Base-by-base conservation (phyloP, 1,140 invertebrate genomes). In the Brachionus manjavacas region DNA sequence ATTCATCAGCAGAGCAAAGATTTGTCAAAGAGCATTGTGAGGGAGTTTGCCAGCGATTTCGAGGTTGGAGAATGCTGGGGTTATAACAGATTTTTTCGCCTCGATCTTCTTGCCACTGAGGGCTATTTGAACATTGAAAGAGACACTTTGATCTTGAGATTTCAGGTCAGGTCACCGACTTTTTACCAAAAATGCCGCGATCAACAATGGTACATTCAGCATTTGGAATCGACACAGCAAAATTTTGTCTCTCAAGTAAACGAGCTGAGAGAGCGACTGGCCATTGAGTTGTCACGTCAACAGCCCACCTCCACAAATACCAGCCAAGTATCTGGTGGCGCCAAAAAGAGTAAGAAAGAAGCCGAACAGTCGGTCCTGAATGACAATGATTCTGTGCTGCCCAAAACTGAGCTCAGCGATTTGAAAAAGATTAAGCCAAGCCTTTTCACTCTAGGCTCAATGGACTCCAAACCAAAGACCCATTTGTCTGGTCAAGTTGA, bases 31-130 rank as follows among this genome's bases (percentile, higher is more conserved):
- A 96, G 96, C 88, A 96, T 96, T 86, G 94, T 96, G 8, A 85
- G 91, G 31, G 91, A 92, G 91, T 97, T 96, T 90, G 94, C 95
- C 0, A 96, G 95, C 0, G 95, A 96, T 90, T 97, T 97, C 91
- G 95, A 96, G 91, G 94, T 96, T 85, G 95, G 95, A n/a, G 95
- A 97, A 91, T 97, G 95, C 88, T 97, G 95, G 95, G 95, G 95
- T 8, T 97, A 97, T 88, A 97, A 96, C 88, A 91, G 95, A 85
- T 97, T 97, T 89, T 97, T 96, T 89, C 90, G 95, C 78, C 91
- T 97, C 68, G 95, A 96, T 91, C 90, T 96, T 49, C 91, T 97
- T 12, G 94, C 94, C 20, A 94, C 93, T 86, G 95, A 97, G 91
- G 95, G 95, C 0, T 97, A 96, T 88, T 88, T 92, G 9, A 90